Percentiles rank a stretch among this genome's conserved stretches.
Evolutionary conservation across 1,140 invertebrate species (phyloP).

Genomic region (Drosophila pseudoananassae): DNA sequence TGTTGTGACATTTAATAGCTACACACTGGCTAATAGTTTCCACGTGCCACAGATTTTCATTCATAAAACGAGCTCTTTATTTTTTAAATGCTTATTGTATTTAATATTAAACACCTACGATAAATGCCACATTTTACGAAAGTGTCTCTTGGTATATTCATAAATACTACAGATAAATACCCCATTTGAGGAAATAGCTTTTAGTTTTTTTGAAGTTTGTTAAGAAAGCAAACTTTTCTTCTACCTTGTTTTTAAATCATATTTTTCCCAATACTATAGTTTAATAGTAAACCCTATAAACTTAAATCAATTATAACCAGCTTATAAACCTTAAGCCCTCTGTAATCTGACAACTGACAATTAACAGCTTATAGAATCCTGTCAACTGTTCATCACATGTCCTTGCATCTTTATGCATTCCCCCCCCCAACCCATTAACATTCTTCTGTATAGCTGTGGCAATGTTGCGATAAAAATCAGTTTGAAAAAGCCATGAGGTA

Average conservation of each 20-base stretch:
- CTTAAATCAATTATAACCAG: background rate
- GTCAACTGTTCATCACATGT: conserved; percentile 29
- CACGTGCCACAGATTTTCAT: conserved; percentile 73
- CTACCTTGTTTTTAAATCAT: too few relatives aligned
- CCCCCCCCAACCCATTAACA: background rate
- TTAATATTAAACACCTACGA: background rate
- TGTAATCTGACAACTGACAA: background rate
- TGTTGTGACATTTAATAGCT: conserved; percentile 76
- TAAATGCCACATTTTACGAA: too few relatives aligned
- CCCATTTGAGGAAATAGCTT: too few relatives aligned
- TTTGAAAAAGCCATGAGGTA: conserved; percentile 73
- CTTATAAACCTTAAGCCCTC: background rate
- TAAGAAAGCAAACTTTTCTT: too few relatives aligned
- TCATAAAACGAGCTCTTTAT: conserved; percentile 66
- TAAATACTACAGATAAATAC: too few relatives aligned
- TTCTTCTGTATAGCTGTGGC: conserved; percentile 6
- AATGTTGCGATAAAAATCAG: conserved; percentile 70
- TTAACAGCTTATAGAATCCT: conserved; percentile 4
- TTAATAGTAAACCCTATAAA: too few relatives aligned
- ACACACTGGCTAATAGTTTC: conserved; percentile 76
- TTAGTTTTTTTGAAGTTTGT: too few relatives aligned
- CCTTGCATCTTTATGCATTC: conserved; percentile 2
- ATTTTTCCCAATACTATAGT: too few relatives aligned
- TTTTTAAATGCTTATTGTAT: conserved; percentile 38
- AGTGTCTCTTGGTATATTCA: too few relatives aligned